Conservation (phyloP, 2,797 vertebrate species). For the Rachycentron canadum region DNA sequence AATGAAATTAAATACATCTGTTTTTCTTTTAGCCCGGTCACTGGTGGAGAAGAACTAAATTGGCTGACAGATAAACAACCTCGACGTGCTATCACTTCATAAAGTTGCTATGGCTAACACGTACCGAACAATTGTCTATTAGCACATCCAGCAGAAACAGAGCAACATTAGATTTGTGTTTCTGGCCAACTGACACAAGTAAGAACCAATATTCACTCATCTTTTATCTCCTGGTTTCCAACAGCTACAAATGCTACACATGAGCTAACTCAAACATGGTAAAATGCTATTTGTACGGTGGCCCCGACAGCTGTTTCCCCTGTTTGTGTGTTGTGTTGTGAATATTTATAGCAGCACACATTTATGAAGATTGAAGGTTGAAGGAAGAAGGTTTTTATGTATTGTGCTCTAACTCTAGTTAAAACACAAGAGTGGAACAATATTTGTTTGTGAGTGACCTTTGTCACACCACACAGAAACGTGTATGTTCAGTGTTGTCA, state of each 20-base stretch:
- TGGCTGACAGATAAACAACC: not conserved
- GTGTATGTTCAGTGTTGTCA: not conserved
- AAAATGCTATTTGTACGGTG: slow-evolving; percentile 3
- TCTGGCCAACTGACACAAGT: not conserved
- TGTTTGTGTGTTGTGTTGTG: no score
- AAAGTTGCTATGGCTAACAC: not conserved
- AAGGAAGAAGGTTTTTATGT: no score
- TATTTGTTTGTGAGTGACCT: no score
- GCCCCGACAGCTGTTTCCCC: no score
- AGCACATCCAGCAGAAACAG: not conserved
- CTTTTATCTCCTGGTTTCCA: no score
- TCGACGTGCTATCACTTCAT: no score
- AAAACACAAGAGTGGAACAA: no score
- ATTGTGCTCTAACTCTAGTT: no score
- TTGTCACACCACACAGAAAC: not conserved
- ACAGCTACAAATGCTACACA: no score
- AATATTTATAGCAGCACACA: no score
- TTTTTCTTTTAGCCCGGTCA: not conserved
- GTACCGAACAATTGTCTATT: not conserved
- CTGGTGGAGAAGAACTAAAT: not conserved
- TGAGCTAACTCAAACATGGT: not conserved
- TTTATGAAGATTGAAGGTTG: no score
- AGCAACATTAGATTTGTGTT: no score
- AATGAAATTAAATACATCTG: not conserved
- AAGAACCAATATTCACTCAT: not conserved